Conservation (phyloP, 92 coral and sea anemone species). For the Heliopora coerulea region DNA sequence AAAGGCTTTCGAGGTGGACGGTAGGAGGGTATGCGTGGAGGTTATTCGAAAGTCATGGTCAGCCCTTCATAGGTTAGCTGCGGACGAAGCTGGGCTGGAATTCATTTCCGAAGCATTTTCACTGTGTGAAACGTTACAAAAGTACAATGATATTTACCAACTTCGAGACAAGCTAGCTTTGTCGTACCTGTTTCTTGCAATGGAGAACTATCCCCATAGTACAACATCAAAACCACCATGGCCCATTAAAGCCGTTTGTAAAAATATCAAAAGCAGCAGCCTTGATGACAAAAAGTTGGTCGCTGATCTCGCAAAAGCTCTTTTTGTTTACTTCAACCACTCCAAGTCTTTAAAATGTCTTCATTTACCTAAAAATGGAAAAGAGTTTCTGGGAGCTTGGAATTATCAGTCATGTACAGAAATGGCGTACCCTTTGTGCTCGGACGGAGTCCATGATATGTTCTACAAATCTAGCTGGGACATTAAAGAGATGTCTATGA, state of each 20-base stretch:
- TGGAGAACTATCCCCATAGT: slow-evolving; percentile 35
- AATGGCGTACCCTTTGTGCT: slow-evolving; percentile 38
- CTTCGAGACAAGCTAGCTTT: slow-evolving; percentile 37
- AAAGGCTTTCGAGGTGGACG: slow-evolving; percentile 26
- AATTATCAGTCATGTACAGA: slow-evolving; percentile 40
- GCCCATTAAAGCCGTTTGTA: slow-evolving; percentile 41
- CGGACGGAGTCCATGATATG: slow-evolving; percentile 32
- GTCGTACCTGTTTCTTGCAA: slow-evolving; percentile 30
- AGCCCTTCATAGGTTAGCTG: slow-evolving; percentile 8
- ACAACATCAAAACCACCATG: slow-evolving; percentile 29
- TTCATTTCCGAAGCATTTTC: slow-evolving; percentile 22
- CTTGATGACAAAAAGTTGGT: background rate
- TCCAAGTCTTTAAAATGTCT: slow-evolving; percentile 37
- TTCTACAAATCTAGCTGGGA: slow-evolving; percentile 34
- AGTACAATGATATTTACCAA: slow-evolving; percentile 3
- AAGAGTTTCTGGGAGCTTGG: slow-evolving; percentile 38
- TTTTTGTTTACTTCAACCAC: slow-evolving; percentile 35
- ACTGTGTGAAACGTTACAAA: slow-evolving; percentile 17
- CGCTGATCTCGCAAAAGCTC: background rate
- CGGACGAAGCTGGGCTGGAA: slow-evolving; percentile 7
- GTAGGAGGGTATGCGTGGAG: slow-evolving; percentile 30
- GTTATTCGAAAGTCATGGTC: slow-evolving; percentile 36
- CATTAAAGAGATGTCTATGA: slow-evolving; percentile 8
- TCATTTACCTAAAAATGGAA: slow-evolving; percentile 27
- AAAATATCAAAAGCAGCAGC: background rate